Evolutionary conservation across 1,140 invertebrate species (phyloP), one percentile per base, ranked within the genome.

Genomic region (Platyura marginata): DNA sequence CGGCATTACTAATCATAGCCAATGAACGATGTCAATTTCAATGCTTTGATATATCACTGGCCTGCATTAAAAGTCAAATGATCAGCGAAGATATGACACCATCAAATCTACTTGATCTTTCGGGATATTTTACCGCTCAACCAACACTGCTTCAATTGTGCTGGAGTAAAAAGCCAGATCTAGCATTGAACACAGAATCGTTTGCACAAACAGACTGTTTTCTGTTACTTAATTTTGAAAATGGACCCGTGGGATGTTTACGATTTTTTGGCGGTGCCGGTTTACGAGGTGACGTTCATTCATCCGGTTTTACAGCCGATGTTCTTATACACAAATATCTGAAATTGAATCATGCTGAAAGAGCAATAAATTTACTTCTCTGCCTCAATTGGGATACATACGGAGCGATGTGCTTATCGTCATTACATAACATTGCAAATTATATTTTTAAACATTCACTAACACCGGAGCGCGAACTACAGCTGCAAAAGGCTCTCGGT

Each of bases 11-110:
- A 32, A 66, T 75, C 15, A 67, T 81, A 22, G 71, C 70, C 10
- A 84, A 83, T 59, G 74, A 79, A 46, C 65, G 71, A 47, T 77
- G 80, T 6, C 77, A 83, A 50, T 64, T 84, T 41, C 81, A 86
- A 65, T 79, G 79, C 57, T 83, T 79, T 59, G 81, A 87, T 52
- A 65, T 77, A 45, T 72, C 79, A 16, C 61, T 85, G 41, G 69
- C 70, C 18, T 70, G 71, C 40, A 62, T 85, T 38, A 74, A 70
- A 50, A 69, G 73, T 51, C 79, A 84, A 54, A 60, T 82, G 41
- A 57, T 77, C 18, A 70, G 66, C 42, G 79, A 84, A 59, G 79
- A 80, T 52, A 64, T 71, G 8, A 66, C 65, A 21, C 71, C 77
- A 21, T 60, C 68, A 2, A 71, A 63, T 51, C 61, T 81, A 44